These are phyloP conservation scores for Thymelicus sylvestris DNA, from an alignment of 2,888 invertebrate genomes.

Conservation along the genomic window DNA sequence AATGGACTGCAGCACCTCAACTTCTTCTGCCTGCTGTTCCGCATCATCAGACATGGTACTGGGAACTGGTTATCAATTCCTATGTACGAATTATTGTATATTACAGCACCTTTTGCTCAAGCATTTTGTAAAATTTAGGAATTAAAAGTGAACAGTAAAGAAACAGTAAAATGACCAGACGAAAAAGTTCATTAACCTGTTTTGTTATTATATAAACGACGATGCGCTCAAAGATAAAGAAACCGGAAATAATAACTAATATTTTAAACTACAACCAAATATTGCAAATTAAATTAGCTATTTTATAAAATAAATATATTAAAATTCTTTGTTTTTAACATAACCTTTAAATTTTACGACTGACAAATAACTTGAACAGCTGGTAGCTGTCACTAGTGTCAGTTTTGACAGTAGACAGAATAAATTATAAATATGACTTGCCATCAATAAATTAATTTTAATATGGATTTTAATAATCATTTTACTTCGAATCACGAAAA, in stretches of 20 bases:
- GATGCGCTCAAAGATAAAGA: neutral
- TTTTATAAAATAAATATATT: neutral
- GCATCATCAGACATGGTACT: constrained; percentile 73
- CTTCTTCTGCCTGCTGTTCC: constrained; percentile 93
- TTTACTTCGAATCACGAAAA: too few relatives aligned
- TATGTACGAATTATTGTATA: neutral
- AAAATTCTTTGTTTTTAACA: neutral
- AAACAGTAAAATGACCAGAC: constrained; percentile 3
- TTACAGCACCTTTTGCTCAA: too few relatives aligned
- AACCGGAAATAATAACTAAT: neutral
- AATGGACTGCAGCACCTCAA: constrained; percentile 95
- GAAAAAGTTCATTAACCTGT: neutral
- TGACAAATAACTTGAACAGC: neutral
- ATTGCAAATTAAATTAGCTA: neutral
- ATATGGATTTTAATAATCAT: too few relatives aligned
- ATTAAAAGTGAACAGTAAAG: too few relatives aligned
- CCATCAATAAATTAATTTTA: too few relatives aligned
- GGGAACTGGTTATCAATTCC: constrained; percentile 26
- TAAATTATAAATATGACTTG: too few relatives aligned
- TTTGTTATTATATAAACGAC: constrained; percentile 1
- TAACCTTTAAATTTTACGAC: neutral
- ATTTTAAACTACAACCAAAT: neutral
- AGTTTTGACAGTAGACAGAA: too few relatives aligned
- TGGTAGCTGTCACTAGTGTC: neutral
- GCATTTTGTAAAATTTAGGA: too few relatives aligned